Evolutionary conservation across 2,113 vertebrate species (phyloP).

Genomic region (Nestor notabilis): DNA sequence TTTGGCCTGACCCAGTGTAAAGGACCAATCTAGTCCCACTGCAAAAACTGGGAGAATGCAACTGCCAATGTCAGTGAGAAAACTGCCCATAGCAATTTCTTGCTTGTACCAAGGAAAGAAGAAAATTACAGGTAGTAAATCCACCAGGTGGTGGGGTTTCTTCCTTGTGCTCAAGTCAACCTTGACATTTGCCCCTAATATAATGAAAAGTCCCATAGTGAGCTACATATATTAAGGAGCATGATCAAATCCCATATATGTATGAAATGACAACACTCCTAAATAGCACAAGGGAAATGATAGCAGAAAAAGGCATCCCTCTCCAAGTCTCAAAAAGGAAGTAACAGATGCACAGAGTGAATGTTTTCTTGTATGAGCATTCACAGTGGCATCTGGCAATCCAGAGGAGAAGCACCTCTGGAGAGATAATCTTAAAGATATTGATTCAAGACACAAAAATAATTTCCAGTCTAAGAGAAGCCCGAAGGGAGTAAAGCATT

Average conservation of each 20-base stretch:
- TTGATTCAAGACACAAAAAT: neutral
- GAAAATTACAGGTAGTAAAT: neutral
- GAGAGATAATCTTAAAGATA: neutral
- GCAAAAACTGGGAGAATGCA: neutral
- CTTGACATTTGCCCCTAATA: neutral
- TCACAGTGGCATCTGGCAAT: neutral
- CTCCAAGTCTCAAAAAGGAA: neutral
- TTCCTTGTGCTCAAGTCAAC: neutral
- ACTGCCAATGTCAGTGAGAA: neutral
- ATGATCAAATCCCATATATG: neutral
- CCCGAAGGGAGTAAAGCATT: neutral
- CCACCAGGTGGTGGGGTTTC: neutral
- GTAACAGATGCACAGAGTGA: neutral
- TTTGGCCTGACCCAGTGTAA: neutral
- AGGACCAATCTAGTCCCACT: neutral
- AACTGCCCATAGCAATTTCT: neutral
- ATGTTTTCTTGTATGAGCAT: neutral
- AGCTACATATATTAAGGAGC: neutral
- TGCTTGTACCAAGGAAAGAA: neutral
- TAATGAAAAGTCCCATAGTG: neutral
- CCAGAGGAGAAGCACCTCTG: neutral
- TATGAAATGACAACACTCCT: neutral
- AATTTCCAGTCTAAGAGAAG: neutral
- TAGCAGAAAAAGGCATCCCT: neutral
- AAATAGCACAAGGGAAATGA: neutral